These are phyloP conservation scores for Drosophila imparisetae DNA, from an alignment of 2,888 invertebrate species.

Conservation along the genomic window DNA sequence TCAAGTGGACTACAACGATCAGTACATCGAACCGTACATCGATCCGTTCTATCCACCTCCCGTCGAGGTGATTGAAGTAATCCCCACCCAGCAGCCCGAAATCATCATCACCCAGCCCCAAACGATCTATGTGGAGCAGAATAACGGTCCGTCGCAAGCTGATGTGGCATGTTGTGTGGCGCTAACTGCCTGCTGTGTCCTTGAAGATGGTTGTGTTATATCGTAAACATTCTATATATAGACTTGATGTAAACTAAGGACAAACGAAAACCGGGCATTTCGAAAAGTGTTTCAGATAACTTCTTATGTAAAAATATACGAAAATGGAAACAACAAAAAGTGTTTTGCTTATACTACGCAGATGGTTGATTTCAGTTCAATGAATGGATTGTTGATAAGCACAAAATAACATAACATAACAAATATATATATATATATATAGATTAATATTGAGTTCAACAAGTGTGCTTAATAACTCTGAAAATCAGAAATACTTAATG, in stretches of 20 bases:
- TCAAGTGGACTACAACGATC: constrained; percentile 66
- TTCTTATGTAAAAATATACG: background rate
- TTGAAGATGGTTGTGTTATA: constrained; percentile 71
- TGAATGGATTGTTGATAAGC: background rate
- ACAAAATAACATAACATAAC: background rate
- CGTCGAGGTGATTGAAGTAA: constrained; percentile 47
- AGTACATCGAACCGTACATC: constrained; percentile 35
- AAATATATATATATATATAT: background rate
- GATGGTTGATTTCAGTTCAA: background rate
- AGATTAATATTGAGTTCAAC: rapidly evolving
- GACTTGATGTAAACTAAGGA: constrained; percentile 3
- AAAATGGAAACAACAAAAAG: background rate
- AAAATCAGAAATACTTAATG: background rate
- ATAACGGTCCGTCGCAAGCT: constrained; percentile 28
- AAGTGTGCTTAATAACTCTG: background rate
- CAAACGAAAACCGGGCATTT: background rate
- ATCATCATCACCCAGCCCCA: constrained; percentile 64
- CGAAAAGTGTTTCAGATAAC: background rate
- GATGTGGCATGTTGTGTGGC: constrained; percentile 63
- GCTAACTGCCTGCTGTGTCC: constrained; percentile 62
- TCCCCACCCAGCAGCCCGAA: constrained; percentile 57
- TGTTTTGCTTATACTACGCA: background rate
- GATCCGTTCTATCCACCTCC: constrained; percentile 59
- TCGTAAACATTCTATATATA: constrained; percentile 1
- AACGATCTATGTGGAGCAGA: constrained; percentile 42